These are phyloP conservation scores for Caloenas nicobarica DNA, from an alignment of 2,113 vertebrate genomes.

Conservation along the genomic window DNA sequence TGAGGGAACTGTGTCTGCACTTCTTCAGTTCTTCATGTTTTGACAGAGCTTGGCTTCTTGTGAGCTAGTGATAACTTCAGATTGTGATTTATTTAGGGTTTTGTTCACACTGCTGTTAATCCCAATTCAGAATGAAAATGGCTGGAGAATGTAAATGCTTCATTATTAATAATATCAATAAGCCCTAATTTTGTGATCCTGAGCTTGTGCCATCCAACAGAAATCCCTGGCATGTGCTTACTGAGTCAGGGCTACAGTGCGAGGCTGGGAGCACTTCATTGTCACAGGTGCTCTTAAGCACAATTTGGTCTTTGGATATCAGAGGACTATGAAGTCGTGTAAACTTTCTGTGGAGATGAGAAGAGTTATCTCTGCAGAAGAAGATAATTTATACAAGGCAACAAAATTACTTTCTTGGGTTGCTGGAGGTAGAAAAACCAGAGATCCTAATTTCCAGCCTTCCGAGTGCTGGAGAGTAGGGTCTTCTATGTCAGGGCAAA, in stretches of 20 bases:
- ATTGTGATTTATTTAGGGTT: background rate
- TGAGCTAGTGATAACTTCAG: background rate
- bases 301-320: background rate
- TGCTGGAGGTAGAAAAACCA: background rate
- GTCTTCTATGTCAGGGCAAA: background rate
- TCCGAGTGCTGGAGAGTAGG: background rate
- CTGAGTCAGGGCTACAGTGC: background rate
- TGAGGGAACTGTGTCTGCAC: background rate
- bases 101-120: background rate
- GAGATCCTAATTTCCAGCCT: background rate
- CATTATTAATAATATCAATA: conserved; percentile 18
- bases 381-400: background rate
- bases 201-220: background rate
- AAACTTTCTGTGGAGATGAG: background rate
- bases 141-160: background rate
- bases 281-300: background rate
- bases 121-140: background rate
- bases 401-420: background rate
- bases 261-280: background rate
- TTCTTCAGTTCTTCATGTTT: background rate
- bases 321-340: background rate
- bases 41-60: background rate
- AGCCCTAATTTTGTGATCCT: conserved; percentile 15
- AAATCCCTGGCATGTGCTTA: background rate
- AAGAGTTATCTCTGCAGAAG: background rate